Conservation (phyloP, 2,113 vertebrate species). For the Rhynchopsitta pachyrhyncha region DNA sequence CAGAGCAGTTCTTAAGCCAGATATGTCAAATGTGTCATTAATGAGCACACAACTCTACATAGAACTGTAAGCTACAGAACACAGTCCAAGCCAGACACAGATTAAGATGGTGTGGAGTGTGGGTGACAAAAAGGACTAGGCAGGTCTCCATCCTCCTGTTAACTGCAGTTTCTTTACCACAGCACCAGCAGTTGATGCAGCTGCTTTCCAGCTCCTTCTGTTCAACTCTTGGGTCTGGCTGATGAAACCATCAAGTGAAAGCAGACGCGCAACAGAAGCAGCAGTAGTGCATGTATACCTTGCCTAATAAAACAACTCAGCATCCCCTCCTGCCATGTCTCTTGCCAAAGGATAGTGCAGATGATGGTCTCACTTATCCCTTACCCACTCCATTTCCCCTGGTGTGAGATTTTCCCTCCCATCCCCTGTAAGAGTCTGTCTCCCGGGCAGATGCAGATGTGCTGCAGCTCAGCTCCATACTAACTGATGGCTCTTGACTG, state of each 20-base stretch:
- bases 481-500: background rate
- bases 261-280: background rate
- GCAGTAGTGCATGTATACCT: rapidly evolving
- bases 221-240: background rate
- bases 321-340: rapidly evolving
- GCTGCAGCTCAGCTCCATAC: background rate
- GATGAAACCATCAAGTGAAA: background rate
- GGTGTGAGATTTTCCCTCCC: background rate
- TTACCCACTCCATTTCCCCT: background rate
- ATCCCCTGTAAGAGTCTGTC: background rate
- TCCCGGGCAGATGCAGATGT: rapidly evolving
- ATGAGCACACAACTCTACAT: background rate
- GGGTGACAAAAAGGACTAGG: background rate
- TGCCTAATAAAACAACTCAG: background rate
- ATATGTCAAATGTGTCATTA: background rate
- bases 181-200: background rate
- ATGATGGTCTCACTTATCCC: background rate
- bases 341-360: rapidly evolving
- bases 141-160: background rate
- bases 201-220: background rate
- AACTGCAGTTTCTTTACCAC: background rate
- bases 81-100: background rate
- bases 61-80: background rate
- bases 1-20: background rate
- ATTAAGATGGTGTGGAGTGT: background rate